Evolutionary conservation across 35 echinoderm and acorn worm species (phyloP), one percentile per base, ranked within the genome.

Genomic region (Apostichopus japonicus): DNA sequence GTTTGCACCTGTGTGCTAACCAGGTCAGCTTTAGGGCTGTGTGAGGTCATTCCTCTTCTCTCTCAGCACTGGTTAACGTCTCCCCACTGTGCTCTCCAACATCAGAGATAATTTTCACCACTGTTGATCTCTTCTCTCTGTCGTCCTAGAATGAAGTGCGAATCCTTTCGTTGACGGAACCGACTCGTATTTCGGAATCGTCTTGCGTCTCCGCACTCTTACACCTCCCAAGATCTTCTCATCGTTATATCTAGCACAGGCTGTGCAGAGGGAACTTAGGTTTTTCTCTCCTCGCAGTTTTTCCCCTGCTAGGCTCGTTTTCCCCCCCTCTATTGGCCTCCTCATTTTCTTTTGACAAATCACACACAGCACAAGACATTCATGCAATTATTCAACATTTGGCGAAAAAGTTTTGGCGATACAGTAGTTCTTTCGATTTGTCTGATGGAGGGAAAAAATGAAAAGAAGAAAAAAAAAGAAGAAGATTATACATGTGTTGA

Each of bases 1-100:
- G 55, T 10, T 55, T 53, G 51, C 55, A 56, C 55, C 51, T 83
- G 51, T 53, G 79, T 52, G 8, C 15, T 14, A 53, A 80, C 16
- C 79, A 52, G 55, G 79, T 55, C 55, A 53, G 14, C 79, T 56
- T 83, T 55, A 21, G 79, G 79, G 44, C 17, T 83, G 7, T 14
- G 15, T 21, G 54, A 54, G 79, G 27, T 54, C 27, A 54, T 83
- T 53, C 33, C 4, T 54, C 52, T 83, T 11, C 51, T 21, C 79
- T 83, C 79, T 21, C 79, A 83, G 27, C 79, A 54, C 79, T 54
- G 79, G 54, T 83, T 83, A 83, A 56, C 21, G 53, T 15, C 51
- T 83, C 79, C 33, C 51, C 27, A 83, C 79, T 83, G 79, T 83
- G 79, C 51, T 56, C 15, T 52, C 4, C 13, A 83, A 83, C 79